These are phyloP conservation scores for Ophioninae sp. DNA, from an alignment of 2,888 invertebrate species.

Conservation along the genomic window DNA sequence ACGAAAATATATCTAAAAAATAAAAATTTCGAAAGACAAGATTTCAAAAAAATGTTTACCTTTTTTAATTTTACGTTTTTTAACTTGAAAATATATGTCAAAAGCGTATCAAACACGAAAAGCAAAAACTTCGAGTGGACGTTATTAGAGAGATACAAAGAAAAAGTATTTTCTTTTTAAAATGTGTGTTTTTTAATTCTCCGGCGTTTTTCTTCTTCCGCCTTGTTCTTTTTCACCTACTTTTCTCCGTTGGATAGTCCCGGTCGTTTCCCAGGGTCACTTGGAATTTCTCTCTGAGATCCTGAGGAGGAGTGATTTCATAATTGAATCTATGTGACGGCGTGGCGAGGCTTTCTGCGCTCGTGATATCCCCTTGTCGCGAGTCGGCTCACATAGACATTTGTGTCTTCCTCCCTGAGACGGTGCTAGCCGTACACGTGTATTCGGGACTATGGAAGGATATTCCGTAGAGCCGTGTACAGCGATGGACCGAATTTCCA, in stretches of 20 bases:
- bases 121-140: background rate
- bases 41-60: too few relatives aligned
- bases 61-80: too few relatives aligned
- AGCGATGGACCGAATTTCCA: slow-evolving; percentile 58
- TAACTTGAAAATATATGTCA: too few relatives aligned
- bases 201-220: background rate
- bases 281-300: slow-evolving; percentile 17
- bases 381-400: slow-evolving; percentile 3
- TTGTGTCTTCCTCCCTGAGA: background rate
- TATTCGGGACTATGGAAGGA: slow-evolving; percentile 12
- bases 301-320: slow-evolving; percentile 56
- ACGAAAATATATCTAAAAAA: too few relatives aligned
- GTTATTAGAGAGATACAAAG: background rate
- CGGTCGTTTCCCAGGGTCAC: slow-evolving; percentile 9
- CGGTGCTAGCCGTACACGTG: too few relatives aligned
- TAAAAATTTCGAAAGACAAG: too few relatives aligned
- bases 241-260: slow-evolving; percentile 9
- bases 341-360: slow-evolving; percentile 48
- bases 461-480: slow-evolving; percentile 50
- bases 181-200: background rate
- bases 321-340: slow-evolving; percentile 59
- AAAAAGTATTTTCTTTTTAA: background rate
- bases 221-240: background rate
- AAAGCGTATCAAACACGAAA: background rate
- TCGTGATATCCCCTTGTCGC: slow-evolving; percentile 32